A percentile compares a stretch with the other conserved stretches of the same genome.
These are phyloP conservation scores for Catharus minimus DNA, from an alignment of 2,113 vertebrate genomes.

Conservation along the genomic window DNA sequence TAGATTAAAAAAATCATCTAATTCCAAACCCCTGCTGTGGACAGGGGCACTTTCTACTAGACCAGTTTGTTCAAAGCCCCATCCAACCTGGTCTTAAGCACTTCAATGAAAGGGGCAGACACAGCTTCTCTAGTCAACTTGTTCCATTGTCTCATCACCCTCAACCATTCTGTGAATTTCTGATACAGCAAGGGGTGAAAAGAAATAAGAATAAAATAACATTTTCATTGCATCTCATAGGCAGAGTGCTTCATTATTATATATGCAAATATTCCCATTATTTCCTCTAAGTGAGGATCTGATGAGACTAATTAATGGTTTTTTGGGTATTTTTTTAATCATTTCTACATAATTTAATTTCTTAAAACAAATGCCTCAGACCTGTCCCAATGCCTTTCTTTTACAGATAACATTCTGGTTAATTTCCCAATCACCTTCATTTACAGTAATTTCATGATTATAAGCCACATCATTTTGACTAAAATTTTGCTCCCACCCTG, in stretches of 20 bases:
- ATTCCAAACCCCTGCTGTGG: not conserved
- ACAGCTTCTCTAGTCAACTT: not conserved
- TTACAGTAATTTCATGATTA: not conserved
- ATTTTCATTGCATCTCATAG: not conserved
- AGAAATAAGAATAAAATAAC: not conserved
- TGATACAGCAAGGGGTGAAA: not conserved
- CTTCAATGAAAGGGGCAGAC: not conserved
- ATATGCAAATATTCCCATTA: not conserved
- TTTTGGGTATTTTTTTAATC: not conserved
- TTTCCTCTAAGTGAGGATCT: not conserved
- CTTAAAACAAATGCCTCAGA: rapidly evolving
- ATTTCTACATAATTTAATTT: not conserved
- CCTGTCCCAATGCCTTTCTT: not conserved
- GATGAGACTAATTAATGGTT: not conserved
- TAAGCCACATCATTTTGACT: no score
- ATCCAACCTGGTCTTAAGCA: no score
- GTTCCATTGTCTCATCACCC: not conserved
- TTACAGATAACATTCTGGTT: not conserved
- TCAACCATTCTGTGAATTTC: not conserved
- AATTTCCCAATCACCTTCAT: not conserved
- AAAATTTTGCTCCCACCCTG: no score
- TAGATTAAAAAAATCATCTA: not conserved
- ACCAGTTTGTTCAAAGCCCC: not conserved
- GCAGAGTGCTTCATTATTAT: not conserved
- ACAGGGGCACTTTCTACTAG: not conserved